phyloP scores from a whole-genome alignment of 2,888 invertebrate species.

The Phrixothrix hirtus region DNA sequence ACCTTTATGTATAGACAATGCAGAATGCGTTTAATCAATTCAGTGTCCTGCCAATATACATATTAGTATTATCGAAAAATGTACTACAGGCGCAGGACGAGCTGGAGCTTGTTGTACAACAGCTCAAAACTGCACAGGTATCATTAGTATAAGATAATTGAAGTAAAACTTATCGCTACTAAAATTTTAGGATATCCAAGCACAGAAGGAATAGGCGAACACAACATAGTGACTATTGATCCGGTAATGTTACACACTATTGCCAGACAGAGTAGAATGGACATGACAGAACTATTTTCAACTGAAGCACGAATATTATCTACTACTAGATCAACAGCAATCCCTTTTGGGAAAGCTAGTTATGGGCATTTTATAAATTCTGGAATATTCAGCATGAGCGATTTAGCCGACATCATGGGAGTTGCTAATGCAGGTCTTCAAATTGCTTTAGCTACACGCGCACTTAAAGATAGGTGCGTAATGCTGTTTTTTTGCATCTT shows the following conservation, averaged over 20 bases:
- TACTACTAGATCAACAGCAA: conserved; percentile 52
- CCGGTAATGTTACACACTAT: conserved; percentile 37
- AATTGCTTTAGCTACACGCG: conserved; percentile 59
- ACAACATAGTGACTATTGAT: conserved; percentile 17
- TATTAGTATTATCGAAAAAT: conserved; percentile 47
- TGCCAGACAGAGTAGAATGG: conserved; percentile 44
- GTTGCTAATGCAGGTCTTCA: conserved; percentile 58
- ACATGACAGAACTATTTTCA: conserved; percentile 53
- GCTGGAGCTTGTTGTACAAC: conserved; percentile 68
- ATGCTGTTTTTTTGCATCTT: neutral
- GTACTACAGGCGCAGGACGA: conserved; percentile 57
- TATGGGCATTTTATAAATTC: conserved; percentile 56
- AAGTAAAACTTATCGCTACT: neutral
- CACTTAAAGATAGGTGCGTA: conserved; percentile 58
- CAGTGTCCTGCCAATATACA: conserved; percentile 68
- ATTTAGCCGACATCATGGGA: conserved; percentile 53
- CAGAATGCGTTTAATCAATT: conserved; percentile 64
- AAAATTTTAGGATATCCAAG: conserved; percentile 5
- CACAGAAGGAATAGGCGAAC: conserved; percentile 13
- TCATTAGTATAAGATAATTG: too few species aligned
- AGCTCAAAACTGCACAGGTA: conserved; percentile 63
- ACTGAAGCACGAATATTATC: conserved; percentile 49
- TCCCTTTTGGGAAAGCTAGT: conserved; percentile 52
- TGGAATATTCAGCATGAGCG: conserved; percentile 48
- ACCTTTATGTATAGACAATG: conserved; percentile 56